Conservation (phyloP, 2,113 vertebrate species). For the Toxostoma redivivum region DNA sequence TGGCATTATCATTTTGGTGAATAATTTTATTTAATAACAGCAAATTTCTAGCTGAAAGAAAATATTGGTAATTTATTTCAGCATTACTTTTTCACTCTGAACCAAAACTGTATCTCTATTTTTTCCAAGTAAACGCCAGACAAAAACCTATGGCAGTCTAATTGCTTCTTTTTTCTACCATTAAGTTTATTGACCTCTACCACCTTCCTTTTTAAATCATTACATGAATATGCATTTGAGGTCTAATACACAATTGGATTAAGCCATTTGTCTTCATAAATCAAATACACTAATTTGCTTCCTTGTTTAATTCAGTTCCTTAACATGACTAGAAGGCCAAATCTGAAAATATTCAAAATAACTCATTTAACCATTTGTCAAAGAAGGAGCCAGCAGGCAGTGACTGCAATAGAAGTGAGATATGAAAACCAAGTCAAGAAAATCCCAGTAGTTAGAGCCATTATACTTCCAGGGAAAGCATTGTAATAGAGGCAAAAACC, state of each 20-base stretch:
- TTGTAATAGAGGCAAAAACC: not conserved
- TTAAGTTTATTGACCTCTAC: not conserved
- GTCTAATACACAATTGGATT: not conserved
- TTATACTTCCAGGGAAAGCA: not conserved
- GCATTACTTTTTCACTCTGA: not conserved
- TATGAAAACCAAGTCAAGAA: not conserved
- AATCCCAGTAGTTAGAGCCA: not conserved
- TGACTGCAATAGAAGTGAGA: not conserved
- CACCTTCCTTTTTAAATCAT: not conserved
- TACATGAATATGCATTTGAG: not conserved
- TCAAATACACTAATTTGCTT: not conserved
- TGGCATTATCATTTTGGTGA: not conserved
- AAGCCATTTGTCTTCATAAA: not conserved
- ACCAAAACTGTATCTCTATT: not conserved
- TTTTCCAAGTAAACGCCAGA: not conserved
- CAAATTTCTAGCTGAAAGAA: not conserved
- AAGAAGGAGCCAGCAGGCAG: not conserved
- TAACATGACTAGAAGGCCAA: not conserved
- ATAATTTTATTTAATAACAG: not conserved
- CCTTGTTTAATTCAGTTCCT: not conserved
- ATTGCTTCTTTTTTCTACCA: not conserved
- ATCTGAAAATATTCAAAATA: not conserved
- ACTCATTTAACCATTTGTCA: not conserved
- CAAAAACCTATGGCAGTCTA: not conserved
- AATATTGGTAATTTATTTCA: not conserved